Evolutionary conservation across 2,113 vertebrate genomes (phyloP), one percentile per base, ranked within the genome.

Genomic region (Ctenodactylus gundi): DNA sequence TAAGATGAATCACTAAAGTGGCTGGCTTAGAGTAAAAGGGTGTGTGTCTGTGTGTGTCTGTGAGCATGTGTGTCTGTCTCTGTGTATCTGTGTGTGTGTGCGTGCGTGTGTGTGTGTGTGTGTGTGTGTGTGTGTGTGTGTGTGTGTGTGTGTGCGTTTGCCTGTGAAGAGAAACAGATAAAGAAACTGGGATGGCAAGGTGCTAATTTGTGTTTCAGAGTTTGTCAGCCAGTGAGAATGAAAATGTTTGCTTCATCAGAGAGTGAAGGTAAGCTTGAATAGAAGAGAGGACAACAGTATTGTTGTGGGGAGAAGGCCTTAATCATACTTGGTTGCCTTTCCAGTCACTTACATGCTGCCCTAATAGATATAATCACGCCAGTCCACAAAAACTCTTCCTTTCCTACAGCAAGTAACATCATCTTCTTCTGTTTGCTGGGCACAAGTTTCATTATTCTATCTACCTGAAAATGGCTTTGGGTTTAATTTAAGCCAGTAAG

Each of bases 251-350:
- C 94, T 97, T 94, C 58, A 13, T 93, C 80, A 86, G 64, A 96
- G 97, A 97, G 93, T 76, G 73, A 95, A 97, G 29, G 39, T 17
- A 95, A 92, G 17, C 6, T 95, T 97, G 49, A 91, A 82, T 72
- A 96, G 72, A 91, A 94, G 0, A 84, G 1, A 11, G 51, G 10
- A 92, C 55, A 94, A 80, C 46, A 44, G 86, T 95, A 93, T 68
- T 18, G 49, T 39, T 60, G 65, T 1, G 7, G 81, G 65, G 51
- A 41, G 29, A 88, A 57, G 12, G 3, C 91, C 83, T 97, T 64
- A 90, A 3, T 94, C 44, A 39, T 62, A 36, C 81, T 87, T 96
- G 78, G 25, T 41, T 44, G 90, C 14, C 88, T 94, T 95, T 92
- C 73, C 96, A 25, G 8, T 92, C 88, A 68, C 57, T 93, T 96